Evolutionary conservation across 2,113 vertebrate species (phyloP).

Genomic region (Nansenia antarctica): DNA sequence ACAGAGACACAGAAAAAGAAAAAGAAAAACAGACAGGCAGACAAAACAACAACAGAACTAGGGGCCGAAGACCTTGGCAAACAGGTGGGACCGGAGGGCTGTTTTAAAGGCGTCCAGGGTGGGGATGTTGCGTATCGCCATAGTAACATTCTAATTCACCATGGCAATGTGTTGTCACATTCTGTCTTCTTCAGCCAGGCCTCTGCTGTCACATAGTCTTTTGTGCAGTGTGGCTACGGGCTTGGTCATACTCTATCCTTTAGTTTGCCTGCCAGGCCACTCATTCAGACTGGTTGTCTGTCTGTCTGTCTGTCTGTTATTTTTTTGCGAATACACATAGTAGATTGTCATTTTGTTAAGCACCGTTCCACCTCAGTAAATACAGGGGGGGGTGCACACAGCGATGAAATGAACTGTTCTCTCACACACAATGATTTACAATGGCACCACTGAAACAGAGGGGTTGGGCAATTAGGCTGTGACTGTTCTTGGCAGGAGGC

Average conservation of each 20-base stretch:
- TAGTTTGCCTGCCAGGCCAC: constrained; percentile 4
- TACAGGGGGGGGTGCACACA: constrained; percentile 56
- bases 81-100: no score
- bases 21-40: no score
- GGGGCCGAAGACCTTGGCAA: no score
- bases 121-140: no score
- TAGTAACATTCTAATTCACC: neutral
- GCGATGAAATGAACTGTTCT: constrained; percentile 67
- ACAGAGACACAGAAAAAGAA: no score
- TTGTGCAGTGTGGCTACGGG: constrained; percentile 38
- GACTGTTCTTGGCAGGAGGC: constrained; percentile 73
- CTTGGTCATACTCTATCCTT: neutral
- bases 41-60: no score
- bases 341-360: constrained; percentile 58
- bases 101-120: no score
- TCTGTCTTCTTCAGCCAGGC: constrained; percentile 25
- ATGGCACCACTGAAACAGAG: constrained; percentile 72
- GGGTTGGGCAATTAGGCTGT: constrained; percentile 78
- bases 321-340: constrained; percentile 56
- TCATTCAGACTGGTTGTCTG: constrained; percentile 52
- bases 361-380: constrained; percentile 68
- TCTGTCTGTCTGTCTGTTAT: no score
- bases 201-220: constrained; percentile 43
- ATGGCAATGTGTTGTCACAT: constrained; percentile 17
- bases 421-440: constrained; percentile 70